A percentile compares a stretch with the other conserved stretches of the same genome.
phyloP scores from a whole-genome alignment of 53 echinoderm and acorn worm species.

The Luidia sarsii region DNA sequence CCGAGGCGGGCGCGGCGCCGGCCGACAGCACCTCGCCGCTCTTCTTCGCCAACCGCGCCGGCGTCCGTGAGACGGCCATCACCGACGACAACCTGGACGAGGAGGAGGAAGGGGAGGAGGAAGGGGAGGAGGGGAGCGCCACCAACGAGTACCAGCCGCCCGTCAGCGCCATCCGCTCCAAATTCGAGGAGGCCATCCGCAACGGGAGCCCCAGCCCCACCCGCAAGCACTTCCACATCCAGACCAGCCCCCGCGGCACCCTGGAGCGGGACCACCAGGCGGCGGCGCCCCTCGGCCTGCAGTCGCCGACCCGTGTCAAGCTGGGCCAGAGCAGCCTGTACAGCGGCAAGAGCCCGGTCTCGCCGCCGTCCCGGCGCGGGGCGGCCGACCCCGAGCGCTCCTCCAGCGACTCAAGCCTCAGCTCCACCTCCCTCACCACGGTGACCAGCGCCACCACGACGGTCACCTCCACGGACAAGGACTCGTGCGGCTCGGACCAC shows the following conservation, averaged over 20 bases:
- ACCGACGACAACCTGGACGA: slow-evolving; percentile 72
- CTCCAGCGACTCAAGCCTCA: slow-evolving; percentile 68
- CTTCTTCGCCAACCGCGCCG: slow-evolving; percentile 55
- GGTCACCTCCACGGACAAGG: slow-evolving; percentile 60
- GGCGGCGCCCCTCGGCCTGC: slow-evolving; percentile 55
- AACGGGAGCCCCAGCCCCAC: slow-evolving; percentile 65
- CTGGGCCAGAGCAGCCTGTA: slow-evolving; percentile 95
- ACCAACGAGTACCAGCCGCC: slow-evolving; percentile 81
- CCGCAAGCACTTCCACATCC: slow-evolving; percentile 75
- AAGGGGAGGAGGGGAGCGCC: slow-evolving; percentile 57
- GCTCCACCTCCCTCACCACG: slow-evolving; percentile 70
- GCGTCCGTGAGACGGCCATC: slow-evolving; percentile 83
- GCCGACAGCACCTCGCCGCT: slow-evolving; percentile 51
- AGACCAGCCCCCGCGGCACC: slow-evolving; percentile 78
- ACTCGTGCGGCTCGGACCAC: slow-evolving; percentile 79
- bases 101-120: too few species aligned
- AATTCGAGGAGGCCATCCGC: slow-evolving; percentile 70
- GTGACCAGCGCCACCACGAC: slow-evolving; percentile 67
- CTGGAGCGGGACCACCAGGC: slow-evolving; percentile 64
- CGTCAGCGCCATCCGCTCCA: slow-evolving; percentile 77
- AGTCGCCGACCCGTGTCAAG: slow-evolving; percentile 81
- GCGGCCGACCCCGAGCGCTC: slow-evolving; percentile 58
- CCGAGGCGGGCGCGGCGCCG: slow-evolving; percentile 14
- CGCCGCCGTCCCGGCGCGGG: slow-evolving; percentile 57
- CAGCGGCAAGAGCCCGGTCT: slow-evolving; percentile 64